Conservation (phyloP, 2,797 vertebrate genomes). For the Parauchenoglanis ngamensis region DNA sequence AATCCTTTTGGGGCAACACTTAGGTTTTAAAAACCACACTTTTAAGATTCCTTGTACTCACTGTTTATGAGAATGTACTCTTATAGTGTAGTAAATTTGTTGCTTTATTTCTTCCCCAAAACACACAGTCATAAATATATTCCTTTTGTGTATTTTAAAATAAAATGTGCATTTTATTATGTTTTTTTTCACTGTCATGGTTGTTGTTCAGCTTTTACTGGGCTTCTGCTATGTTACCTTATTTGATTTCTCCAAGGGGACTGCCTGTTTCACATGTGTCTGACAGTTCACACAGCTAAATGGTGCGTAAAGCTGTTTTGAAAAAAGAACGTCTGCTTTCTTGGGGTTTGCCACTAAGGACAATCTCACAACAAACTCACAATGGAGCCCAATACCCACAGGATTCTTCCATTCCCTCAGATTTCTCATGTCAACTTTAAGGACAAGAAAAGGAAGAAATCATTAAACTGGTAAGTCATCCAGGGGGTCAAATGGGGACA, state of each 20-base stretch:
- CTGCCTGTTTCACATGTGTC: conserved; percentile 45
- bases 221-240: conserved; percentile 66
- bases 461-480: conserved; percentile 30
- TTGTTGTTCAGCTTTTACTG: conserved; percentile 64
- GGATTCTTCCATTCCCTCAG: conserved; percentile 10
- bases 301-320: conserved; percentile 43
- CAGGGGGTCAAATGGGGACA: conserved; percentile 5
- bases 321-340: neutral
- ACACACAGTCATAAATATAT: neutral
- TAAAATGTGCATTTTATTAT: conserved; percentile 17
- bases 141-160: neutral
- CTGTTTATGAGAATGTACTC: neutral
- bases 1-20: neutral
- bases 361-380: neutral
- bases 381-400: conserved; percentile 5
- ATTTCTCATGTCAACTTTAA: conserved; percentile 25
- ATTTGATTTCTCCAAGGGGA: conserved; percentile 61
- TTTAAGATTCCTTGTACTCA: neutral
- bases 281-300: conserved; percentile 57
- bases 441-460: conserved; percentile 19
- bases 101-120: neutral
- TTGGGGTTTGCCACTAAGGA: neutral
- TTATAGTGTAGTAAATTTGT: neutral
- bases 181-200: conserved; percentile 46
- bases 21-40: neutral